Evolutionary conservation across 2,797 vertebrate species (phyloP).

Genomic region (Typhlichthys subterraneus): DNA sequence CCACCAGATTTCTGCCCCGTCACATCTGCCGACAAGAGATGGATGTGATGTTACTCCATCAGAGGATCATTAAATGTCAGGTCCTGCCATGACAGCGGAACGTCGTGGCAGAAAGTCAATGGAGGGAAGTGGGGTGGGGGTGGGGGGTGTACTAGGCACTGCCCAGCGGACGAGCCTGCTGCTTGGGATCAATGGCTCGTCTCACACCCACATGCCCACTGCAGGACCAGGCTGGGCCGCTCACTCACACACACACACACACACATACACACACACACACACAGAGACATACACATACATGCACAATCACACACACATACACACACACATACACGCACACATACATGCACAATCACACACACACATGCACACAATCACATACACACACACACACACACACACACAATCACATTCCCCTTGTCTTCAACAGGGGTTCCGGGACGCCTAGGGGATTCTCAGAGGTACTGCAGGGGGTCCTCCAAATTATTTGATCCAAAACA

Average conservation of each 20-base stretch:
- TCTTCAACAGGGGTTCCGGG: too few relatives aligned
- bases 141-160: slow-evolving; percentile 30
- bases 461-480: too few relatives aligned
- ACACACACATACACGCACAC: not conserved
- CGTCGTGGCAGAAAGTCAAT: slow-evolving; percentile 90
- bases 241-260: slow-evolving; percentile 37
- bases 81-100: slow-evolving; percentile 81
- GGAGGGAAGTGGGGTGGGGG: slow-evolving; percentile 56
- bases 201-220: slow-evolving; percentile 70
- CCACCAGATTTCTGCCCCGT: slow-evolving; percentile 79
- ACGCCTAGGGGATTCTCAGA: too few relatives aligned
- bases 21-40: slow-evolving; percentile 81
- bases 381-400: too few relatives aligned
- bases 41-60: slow-evolving; percentile 84
- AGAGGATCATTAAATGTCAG: slow-evolving; percentile 92
- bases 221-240: slow-evolving; percentile 56
- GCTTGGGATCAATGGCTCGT: slow-evolving; percentile 86
- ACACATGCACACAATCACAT: too few relatives aligned
- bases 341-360: too few relatives aligned
- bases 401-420: too few relatives aligned
- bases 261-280: slow-evolving; percentile 37
- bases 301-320: not conserved
- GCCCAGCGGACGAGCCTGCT: slow-evolving; percentile 71
- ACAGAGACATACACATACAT: not conserved
- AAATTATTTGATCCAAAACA: too few relatives aligned